A percentile compares a stretch with the other conserved stretches of the same genome.
These are phyloP conservation scores for Basileuterus tristriatus DNA, from an alignment of 2,797 vertebrate species.

Conservation along the genomic window DNA sequence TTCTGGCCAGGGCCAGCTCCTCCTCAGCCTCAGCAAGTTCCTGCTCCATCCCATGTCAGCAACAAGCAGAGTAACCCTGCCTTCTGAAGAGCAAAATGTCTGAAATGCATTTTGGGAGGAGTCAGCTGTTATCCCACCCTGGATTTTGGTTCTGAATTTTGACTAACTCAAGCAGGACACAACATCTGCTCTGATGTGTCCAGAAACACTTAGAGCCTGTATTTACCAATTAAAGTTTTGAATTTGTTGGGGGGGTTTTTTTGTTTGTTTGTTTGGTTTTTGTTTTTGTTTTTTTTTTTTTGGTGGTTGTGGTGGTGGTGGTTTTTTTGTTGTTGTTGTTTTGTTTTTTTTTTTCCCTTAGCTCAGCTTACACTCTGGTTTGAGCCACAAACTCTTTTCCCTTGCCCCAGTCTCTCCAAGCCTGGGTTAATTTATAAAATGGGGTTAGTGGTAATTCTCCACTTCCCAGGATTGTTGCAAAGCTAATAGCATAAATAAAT, in stretches of 20 bases:
- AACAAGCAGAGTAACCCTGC: fast-evolving
- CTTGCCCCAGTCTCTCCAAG: not conserved
- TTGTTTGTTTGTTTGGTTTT: no score
- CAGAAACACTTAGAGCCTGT: not conserved
- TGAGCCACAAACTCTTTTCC: not conserved
- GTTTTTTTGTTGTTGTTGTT: no score
- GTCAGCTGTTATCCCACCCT: not conserved
- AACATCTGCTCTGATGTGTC: not conserved
- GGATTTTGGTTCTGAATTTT: not conserved
- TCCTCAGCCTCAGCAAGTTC: not conserved
- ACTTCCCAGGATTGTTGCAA: not conserved
- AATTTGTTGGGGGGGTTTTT: not conserved
- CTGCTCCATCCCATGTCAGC: not conserved
- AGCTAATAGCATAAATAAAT: not conserved
- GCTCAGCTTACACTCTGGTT: not conserved
- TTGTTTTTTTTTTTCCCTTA: not conserved
- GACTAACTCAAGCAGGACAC: not conserved
- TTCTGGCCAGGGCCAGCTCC: not conserved
- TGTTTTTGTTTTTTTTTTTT: no score
- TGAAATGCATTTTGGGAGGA: not conserved
- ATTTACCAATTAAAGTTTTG: not conserved
- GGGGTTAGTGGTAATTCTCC: not conserved
- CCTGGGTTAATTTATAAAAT: not conserved
- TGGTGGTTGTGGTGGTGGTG: no score
- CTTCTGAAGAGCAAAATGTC: not conserved